phyloP scores from a whole-genome alignment of 2,888 invertebrate genomes.

The Dexiosoma caninum region DNA sequence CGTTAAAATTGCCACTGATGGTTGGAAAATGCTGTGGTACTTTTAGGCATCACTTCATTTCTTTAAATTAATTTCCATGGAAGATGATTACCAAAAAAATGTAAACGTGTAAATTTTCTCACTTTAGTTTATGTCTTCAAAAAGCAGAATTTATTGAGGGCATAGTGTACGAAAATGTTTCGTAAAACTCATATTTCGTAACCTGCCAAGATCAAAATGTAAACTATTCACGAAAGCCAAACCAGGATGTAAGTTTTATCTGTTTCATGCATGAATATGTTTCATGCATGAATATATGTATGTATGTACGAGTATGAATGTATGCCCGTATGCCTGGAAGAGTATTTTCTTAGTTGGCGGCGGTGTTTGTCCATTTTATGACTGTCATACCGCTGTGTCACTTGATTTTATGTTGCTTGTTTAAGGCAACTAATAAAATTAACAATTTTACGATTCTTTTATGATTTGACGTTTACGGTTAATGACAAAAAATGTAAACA shows the following conservation, averaged over 20 bases:
- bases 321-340: no score
- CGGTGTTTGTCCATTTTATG: conserved; percentile 57
- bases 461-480: conserved; percentile 68
- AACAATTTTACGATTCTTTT: conserved; percentile 69
- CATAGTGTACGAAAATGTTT: conserved; percentile 21
- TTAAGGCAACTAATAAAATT: conserved; percentile 69
- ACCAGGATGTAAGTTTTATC: neutral
- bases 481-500: conserved; percentile 68
- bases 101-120: conserved; percentile 49
- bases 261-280: neutral
- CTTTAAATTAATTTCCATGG: conserved; percentile 1
- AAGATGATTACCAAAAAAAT: conserved; percentile 47
- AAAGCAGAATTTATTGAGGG: conserved; percentile 34
- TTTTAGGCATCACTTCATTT: neutral
- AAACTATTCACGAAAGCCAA: neutral
- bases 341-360: conserved; percentile 2
- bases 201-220: neutral
- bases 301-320: no score
- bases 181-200: conserved; percentile 42
- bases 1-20: no score
- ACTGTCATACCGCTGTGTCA: conserved; percentile 60
- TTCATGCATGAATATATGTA: no score
- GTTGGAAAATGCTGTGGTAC: no score
- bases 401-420: conserved; percentile 70
- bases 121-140: conserved; percentile 26